These are phyloP conservation scores for Notodonta dromedarius DNA, from an alignment of 2,888 invertebrate genomes.

Conservation along the genomic window DNA sequence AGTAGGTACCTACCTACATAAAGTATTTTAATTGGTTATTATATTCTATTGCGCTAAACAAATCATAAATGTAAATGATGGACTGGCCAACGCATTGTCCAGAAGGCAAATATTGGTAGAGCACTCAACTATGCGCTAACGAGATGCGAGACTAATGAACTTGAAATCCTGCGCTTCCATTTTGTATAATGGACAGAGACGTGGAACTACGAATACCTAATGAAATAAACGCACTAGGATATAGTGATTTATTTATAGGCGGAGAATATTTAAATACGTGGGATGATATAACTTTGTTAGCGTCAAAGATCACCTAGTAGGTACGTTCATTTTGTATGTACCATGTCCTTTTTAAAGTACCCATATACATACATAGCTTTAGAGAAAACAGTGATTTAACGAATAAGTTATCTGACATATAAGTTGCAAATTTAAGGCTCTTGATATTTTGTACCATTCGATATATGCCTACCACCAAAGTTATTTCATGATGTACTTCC, in stretches of 20 bases:
- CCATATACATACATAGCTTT: no score
- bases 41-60: slow-evolving; percentile 17
- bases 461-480: background rate
- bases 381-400: no score
- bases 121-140: slow-evolving; percentile 77
- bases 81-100: slow-evolving; percentile 49
- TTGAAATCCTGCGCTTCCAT: slow-evolving; percentile 79
- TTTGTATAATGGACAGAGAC: slow-evolving; percentile 74
- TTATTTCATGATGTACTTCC: no score
- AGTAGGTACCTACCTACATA: background rate
- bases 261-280: background rate
- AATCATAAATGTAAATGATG: slow-evolving; percentile 37
- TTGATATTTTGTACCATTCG: no score
- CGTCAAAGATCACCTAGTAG: no score
- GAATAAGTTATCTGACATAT: no score
- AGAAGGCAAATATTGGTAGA: slow-evolving; percentile 78
- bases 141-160: slow-evolving; percentile 80
- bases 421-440: no score
- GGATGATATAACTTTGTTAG: no score
- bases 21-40: background rate
- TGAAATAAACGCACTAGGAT: slow-evolving; percentile 12
- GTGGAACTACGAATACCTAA: slow-evolving; percentile 53
- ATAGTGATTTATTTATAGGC: slow-evolving; percentile 11
- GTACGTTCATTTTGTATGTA: no score
- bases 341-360: no score